Evolutionary conservation across 1,140 invertebrate genomes (phyloP), one percentile per base, ranked within the genome.

Genomic region (Dolichoris vasculosae): DNA sequence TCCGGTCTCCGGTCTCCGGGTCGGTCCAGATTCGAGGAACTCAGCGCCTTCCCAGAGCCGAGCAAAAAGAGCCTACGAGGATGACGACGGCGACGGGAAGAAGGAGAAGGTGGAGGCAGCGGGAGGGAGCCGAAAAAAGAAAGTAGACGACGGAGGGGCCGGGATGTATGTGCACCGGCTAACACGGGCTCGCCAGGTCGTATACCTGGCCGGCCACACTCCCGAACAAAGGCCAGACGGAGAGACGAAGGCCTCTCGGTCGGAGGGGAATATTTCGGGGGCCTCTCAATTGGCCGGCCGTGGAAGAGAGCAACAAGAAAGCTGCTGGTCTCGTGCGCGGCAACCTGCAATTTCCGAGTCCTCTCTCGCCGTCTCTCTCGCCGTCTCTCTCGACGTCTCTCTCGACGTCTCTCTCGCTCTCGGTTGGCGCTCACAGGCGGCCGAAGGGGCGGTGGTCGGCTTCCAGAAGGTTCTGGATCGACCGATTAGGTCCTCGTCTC

Each of bases 261-360:
- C 51, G 71, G 35, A 59, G 55, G 40, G 64, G 64, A 30, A n/a
- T n/a, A 77, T 82, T 82, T 83, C 69, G 46, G 63, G 75, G 82
- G 82, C 82, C 71, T 46, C 82, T 48, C 82, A 67, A 43, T 38
- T 48, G 77, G 8, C 48, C 77, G 30, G 0, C 69, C 69, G 40
- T 48, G 64, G 46, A 69, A 69, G 79, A 82, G 23, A 71, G 48
- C 79, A 71, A 71, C 43, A 82, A 80, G 78, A 80, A 17, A 80
- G 43, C n/a, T 38, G 43, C 46, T 15, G 80, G 48, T 82, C 80
- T 71, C 64, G 69, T 69, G 64, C 38, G 46, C 63, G 51, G 69
- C 79, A 81, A 85, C 84, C 77, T 85, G 78, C 84, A 85, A 85
- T 85, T 85, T 85, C 48, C 78, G 78, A 81, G 32, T 64, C 43